A percentile compares a stretch with the other conserved stretches of the same genome.
Evolutionary conservation across 37 sponge, comb jelly and placozoan genomes (phyloP).

Genomic region (Crambe crambe): DNA sequence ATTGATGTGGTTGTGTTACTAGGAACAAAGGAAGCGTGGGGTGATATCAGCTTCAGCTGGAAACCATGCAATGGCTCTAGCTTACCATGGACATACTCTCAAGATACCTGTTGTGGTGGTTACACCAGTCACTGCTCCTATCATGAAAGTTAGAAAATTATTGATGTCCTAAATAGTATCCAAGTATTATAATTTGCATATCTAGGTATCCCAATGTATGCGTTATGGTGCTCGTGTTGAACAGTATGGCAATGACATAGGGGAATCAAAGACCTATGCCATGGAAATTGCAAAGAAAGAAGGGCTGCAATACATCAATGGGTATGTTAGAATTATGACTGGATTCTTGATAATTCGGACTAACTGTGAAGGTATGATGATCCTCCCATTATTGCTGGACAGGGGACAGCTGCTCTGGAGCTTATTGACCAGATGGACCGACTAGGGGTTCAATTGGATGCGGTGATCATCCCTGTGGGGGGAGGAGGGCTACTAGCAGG

Average conservation of each 20-base stretch:
- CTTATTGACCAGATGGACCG: constrained; percentile 77
- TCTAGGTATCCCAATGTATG: constrained; percentile 60
- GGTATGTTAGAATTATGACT: constrained; percentile 36
- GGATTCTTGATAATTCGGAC: not conserved
- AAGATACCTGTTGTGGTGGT: constrained; percentile 80
- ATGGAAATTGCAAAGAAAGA: constrained; percentile 38
- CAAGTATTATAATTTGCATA: too few relatives aligned
- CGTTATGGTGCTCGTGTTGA: constrained; percentile 65
- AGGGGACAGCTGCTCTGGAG: constrained; percentile 86
- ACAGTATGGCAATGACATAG: constrained; percentile 62
- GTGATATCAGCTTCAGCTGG: constrained; percentile 95
- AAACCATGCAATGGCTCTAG: constrained; percentile 88
- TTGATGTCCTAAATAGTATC: not conserved
- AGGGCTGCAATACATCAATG: constrained; percentile 75
- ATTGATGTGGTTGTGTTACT: not conserved
- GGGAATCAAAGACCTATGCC: constrained; percentile 76
- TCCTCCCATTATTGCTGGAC: constrained; percentile 78
- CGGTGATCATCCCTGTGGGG: constrained; percentile 88
- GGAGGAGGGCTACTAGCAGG: constrained; percentile 93
- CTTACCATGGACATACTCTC: constrained; percentile 79
- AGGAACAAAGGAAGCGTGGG: constrained; percentile 67
- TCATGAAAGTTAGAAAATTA: constrained; percentile 51
- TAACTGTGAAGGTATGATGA: constrained; percentile 78
- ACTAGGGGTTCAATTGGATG: constrained; percentile 47
- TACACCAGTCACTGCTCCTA: constrained; percentile 80